A percentile compares a stretch with the other conserved stretches of the same genome.
phyloP scores from a whole-genome alignment of 1,140 invertebrate genomes.

The Spodoptera frugiperda region DNA sequence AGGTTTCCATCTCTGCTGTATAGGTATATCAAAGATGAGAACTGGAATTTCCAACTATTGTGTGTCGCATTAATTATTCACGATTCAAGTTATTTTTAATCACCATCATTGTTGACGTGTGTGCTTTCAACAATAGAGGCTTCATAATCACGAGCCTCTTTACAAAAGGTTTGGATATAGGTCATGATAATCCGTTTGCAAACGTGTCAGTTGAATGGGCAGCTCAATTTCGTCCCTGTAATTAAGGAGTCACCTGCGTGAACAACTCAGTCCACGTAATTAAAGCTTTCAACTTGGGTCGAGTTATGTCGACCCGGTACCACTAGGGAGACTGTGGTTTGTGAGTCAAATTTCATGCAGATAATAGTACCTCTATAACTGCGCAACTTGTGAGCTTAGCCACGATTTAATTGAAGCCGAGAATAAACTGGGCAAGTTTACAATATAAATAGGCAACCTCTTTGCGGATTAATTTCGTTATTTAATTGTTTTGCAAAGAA shows the following conservation, averaged over 20 bases:
- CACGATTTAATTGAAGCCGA: constrained; percentile 77
- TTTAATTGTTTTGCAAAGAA: constrained; percentile 39
- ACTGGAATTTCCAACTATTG: constrained; percentile 12
- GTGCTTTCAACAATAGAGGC: constrained; percentile 28
- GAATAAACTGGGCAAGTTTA: constrained; percentile 64
- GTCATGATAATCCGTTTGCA: constrained; percentile 80
- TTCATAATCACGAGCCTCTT: constrained; percentile 30
- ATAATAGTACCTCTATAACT: constrained; percentile 77
- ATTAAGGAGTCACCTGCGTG: constrained; percentile 85
- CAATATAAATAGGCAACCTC: constrained; percentile 52
- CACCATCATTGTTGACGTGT: constrained; percentile 28
- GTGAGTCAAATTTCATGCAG: constrained; percentile 79
- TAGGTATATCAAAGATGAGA: background rate
- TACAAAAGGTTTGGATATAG: constrained; percentile 61
- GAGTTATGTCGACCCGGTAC: constrained; percentile 76
- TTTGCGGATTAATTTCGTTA: constrained; percentile 52
- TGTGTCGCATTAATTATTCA: constrained; percentile 16
- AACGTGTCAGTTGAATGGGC: constrained; percentile 80
- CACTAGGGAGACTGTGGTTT: constrained; percentile 74
- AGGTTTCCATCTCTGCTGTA: background rate
- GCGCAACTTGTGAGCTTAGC: constrained; percentile 71
- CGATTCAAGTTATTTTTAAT: constrained; percentile 31
- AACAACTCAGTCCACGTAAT: constrained; percentile 82
- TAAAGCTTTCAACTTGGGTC: constrained; percentile 82
- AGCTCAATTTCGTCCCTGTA: constrained; percentile 81